phyloP scores from a whole-genome alignment of 1,140 invertebrate species.

The Choristoneura fumiferana region DNA sequence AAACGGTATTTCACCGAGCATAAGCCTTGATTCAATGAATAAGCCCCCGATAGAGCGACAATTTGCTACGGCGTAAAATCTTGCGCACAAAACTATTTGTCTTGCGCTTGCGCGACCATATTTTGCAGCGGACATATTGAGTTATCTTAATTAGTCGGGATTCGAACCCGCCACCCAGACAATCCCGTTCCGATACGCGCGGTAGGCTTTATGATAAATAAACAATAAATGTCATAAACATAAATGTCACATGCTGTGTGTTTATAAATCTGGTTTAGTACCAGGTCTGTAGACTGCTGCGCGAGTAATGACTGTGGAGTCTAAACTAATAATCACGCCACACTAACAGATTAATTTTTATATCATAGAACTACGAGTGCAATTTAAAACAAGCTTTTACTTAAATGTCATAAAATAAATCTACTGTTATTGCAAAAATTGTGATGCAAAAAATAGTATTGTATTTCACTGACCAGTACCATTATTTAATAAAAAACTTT shows the following conservation, averaged over 20 bases:
- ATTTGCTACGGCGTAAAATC: slow-evolving; percentile 45
- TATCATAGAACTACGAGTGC: no score
- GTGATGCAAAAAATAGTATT: no score
- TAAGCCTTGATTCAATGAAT: slow-evolving; percentile 37
- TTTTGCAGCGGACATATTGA: slow-evolving; percentile 65
- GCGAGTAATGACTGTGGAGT: no score
- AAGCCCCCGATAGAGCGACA: slow-evolving; percentile 21
- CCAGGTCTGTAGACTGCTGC: no score
- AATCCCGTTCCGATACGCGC: slow-evolving; percentile 39
- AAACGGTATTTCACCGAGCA: no score
- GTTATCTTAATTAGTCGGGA: slow-evolving; percentile 68
- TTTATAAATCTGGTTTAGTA: not conserved
- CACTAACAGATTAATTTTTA: no score
- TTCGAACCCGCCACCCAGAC: slow-evolving; percentile 42
- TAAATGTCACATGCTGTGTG: slow-evolving; percentile 30
- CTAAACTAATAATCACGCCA: no score
- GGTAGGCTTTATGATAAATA: slow-evolving; percentile 13
- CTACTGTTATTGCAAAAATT: no score
- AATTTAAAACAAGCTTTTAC: no score
- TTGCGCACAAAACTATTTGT: slow-evolving; percentile 44
- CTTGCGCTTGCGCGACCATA: slow-evolving; percentile 58
- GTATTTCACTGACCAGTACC: no score
- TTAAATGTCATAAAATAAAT: no score
- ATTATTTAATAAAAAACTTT: no score
- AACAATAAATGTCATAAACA: slow-evolving; percentile 28